Conservation (phyloP, 2,888 invertebrate genomes). For the Beris morrisii region DNA sequence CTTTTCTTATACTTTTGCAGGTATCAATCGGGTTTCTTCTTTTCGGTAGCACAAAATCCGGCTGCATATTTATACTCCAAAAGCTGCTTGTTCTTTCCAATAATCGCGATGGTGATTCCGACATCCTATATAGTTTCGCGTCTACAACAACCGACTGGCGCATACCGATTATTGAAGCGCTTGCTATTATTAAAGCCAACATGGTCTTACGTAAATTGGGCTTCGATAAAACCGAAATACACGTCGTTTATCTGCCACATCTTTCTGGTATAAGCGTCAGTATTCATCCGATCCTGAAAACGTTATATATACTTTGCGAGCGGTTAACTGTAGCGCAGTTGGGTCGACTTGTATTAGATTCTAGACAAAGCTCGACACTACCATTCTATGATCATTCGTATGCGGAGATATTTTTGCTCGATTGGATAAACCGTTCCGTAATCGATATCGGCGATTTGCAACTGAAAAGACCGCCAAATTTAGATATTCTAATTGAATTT, state of each 20-base stretch:
- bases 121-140: constrained; percentile 47
- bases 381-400: constrained; percentile 47
- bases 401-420: constrained; percentile 51
- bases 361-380: constrained; percentile 42
- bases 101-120: constrained; percentile 33
- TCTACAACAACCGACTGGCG: constrained; percentile 54
- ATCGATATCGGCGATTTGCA: constrained; percentile 45
- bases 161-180: constrained; percentile 58
- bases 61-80: constrained; percentile 42
- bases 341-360: constrained; percentile 43
- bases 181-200: constrained; percentile 57
- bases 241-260: constrained; percentile 51
- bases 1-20: constrained; percentile 41
- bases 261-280: constrained; percentile 48
- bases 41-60: constrained; percentile 44
- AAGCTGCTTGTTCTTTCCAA: constrained; percentile 45
- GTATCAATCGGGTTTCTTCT: constrained; percentile 50
- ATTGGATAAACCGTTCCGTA: constrained; percentile 48
- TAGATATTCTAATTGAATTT: constrained; percentile 42
- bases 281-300: constrained; percentile 57
- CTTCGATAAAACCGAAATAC: constrained; percentile 46
- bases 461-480: constrained; percentile 42
- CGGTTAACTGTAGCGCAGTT: constrained; percentile 49
- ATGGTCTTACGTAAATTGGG: constrained; percentile 55
- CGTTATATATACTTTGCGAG: constrained; percentile 57